Base-by-base conservation (phyloP, 92 coral and sea anemone genomes). In the Bergia sp. region DNA sequence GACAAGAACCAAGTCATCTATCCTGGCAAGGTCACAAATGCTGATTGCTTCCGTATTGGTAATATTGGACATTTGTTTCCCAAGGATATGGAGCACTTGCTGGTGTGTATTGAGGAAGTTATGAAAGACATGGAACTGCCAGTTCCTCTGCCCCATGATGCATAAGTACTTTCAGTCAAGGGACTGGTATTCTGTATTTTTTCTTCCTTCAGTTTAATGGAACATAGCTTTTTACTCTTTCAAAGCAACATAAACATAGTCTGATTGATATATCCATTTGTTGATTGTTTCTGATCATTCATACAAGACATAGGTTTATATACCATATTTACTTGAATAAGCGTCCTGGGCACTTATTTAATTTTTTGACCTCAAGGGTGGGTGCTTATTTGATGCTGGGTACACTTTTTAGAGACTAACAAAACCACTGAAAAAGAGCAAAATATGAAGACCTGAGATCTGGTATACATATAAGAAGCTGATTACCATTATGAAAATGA, bases 31-130 rank as follows among this genome's bases (percentile, higher is more conserved):
- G 99, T 96, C 6, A 92, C 95, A 87, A 91, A 91, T 9, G 98
- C 99, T 3, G 95, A 94, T 40, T 96, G 99, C 85, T 96, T 96
- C 88, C 91, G 99, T 66, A 93, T 96, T 45, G 99, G 99, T 7
- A 96, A 96, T 88, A 96, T 96, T 86, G 99, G 99, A 83, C 90
- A 90, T 74, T 87, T 96, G 74, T 96, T 93, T 80, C 98, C 99
- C n/a, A 93, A 85, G 36, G 99, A 96, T 61, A 95, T 96, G 98
- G 95, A 96, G 72, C 91, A 90, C 81, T 89, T 96, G 79, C 86
- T 96, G 73, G 78, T 82, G 57, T 96, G 99, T 90, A 92, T 96
- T 20, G 90, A 91, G 74, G 92, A 92, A 66, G 99, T 96, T 37
- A 81, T 96, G 83, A 86, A 81, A 20, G 98, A 95, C 6, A 95